Conservation (phyloP, 2,797 vertebrate species). For the Pygocentrus nattereri region DNA sequence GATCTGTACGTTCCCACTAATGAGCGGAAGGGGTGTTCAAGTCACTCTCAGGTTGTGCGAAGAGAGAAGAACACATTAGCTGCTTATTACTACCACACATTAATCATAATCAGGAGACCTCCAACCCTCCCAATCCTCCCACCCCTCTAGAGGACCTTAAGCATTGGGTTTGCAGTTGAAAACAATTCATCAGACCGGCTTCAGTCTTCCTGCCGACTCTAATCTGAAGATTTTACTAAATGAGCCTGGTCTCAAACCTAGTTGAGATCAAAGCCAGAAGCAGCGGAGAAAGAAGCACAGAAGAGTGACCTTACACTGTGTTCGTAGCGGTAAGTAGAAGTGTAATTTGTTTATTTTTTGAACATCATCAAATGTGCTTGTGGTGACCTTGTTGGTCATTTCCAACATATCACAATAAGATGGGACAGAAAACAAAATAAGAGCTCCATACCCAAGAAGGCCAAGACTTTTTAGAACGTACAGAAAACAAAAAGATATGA, state of each 20-base stretch:
- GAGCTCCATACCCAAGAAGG: conserved; percentile 19
- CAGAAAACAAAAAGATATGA: conserved; percentile 21
- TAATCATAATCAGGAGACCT: not conserved
- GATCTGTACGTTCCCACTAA: not conserved
- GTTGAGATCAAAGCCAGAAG: not conserved
- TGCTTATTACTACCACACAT: not conserved
- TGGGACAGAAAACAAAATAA: conserved; percentile 33
- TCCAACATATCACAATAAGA: conserved; percentile 49
- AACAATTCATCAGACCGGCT: not conserved
- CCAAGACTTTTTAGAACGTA: conserved; percentile 38
- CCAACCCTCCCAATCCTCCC: not conserved
- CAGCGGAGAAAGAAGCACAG: conserved; percentile 4
- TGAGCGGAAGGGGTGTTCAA: not conserved
- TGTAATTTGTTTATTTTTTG: conserved; percentile 52
- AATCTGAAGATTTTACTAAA: conserved; percentile 17
- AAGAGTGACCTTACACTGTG: not conserved
- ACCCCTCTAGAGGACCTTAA: not conserved
- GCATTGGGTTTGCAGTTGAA: not conserved
- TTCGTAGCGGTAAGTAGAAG: conserved; percentile 40
- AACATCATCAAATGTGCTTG: conserved; percentile 58
- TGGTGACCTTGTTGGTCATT: conserved; percentile 47
- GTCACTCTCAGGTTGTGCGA: not conserved
- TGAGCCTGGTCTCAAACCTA: conserved; percentile 16
- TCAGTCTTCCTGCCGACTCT: not conserved
- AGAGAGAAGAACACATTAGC: too few relatives aligned